phyloP scores from a whole-genome alignment of 2,888 invertebrate species.

The Nysson spinosus region DNA sequence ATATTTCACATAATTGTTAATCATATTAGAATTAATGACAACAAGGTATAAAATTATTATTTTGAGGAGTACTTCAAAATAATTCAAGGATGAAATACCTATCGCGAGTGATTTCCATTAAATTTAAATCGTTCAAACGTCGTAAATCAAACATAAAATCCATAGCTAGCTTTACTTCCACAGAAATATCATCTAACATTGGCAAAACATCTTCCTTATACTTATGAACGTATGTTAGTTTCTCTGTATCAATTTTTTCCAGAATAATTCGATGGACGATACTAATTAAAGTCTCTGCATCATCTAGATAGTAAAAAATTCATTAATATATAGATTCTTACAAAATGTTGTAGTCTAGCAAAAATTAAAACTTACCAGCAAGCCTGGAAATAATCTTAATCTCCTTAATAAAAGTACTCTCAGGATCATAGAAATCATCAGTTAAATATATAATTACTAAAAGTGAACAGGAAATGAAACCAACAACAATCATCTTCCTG shows the following conservation, averaged over 20 bases:
- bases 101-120: slow-evolving; percentile 59
- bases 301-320: slow-evolving; percentile 32
- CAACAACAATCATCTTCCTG: slow-evolving; percentile 52
- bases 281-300: slow-evolving; percentile 47
- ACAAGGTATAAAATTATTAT: too few relatives aligned
- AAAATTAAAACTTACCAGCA: slow-evolving; percentile 55
- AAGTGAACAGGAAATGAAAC: slow-evolving; percentile 65
- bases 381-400: slow-evolving; percentile 58
- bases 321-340: not conserved
- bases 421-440: slow-evolving; percentile 22
- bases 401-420: slow-evolving; percentile 37
- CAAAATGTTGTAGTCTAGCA: too few relatives aligned
- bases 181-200: slow-evolving; percentile 61
- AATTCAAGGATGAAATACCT: slow-evolving; percentile 53
- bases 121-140: slow-evolving; percentile 50
- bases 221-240: slow-evolving; percentile 43
- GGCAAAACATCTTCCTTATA: slow-evolving; percentile 59
- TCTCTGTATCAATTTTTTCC: slow-evolving; percentile 50
- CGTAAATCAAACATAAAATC: slow-evolving; percentile 67
- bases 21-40: too few relatives aligned
- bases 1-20: too few relatives aligned
- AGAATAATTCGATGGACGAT: slow-evolving; percentile 64
- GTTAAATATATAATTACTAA: slow-evolving; percentile 54
- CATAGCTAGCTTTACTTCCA: slow-evolving; percentile 62
- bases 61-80: too few relatives aligned